Evolutionary conservation across 2,113 vertebrate genomes (phyloP), one percentile per base, ranked within the genome.

Genomic region (Globicephala melas): DNA sequence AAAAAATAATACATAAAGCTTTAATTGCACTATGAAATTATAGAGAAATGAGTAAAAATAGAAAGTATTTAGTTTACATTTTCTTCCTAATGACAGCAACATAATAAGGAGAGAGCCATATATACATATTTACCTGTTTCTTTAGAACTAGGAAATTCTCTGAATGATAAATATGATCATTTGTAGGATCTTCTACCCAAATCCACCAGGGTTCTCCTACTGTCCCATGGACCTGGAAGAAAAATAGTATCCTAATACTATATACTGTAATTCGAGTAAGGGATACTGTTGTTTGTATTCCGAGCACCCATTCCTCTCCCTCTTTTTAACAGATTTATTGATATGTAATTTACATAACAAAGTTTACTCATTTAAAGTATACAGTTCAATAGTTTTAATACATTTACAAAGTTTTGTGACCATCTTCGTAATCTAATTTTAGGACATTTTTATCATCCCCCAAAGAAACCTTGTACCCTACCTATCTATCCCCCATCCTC

Each of bases 161-260:
- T 0, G 99, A 99, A 98, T 99, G 99, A 97, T 99, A 99, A 98
- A 99, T 99, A 98, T 99, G 99, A 97, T 99, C 99, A 98, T 99
- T 99, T 97, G 99, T 98, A 91, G 99, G 99, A 96, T 99, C 99
- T 98, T 99, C 99, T 86, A 99, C 99, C 99, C 99, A 99, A 96
- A 99, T 98, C 99, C 99, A 99, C 99, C 99, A 99, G 1, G 99
- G 99, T 97, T 99, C 99, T 62, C 99, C 99, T 81, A 99, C 99
- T 62, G 99, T 99, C 41, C 99, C 99, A 21, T 99, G 99, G 15
- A 99, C 99, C 99, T 99, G 98, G 31, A 95, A 41, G 0, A 97
- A 81, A 98, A 98, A 98, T 53, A 44, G 70, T 20, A 47, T 65
- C 44, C 10, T 74, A 60, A 53, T 38, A 93, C 67, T 76, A 55